Percentiles rank a stretch among this genome's conserved stretches.
Evolutionary conservation across 2,888 invertebrate genomes (phyloP).

Genomic region (Rotaria sp.): DNA sequence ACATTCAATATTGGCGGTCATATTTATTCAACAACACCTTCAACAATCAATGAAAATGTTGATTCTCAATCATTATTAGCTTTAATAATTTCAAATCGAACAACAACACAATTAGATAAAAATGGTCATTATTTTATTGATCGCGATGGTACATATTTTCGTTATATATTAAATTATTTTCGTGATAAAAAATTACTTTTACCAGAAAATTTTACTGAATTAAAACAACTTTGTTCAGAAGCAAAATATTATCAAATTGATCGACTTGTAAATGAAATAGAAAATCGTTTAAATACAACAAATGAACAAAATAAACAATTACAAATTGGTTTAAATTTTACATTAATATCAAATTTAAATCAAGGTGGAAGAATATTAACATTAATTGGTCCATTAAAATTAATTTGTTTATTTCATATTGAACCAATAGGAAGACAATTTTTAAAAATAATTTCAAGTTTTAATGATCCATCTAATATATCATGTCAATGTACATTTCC

Average conservation of each 20-base stretch:
- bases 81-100: background rate
- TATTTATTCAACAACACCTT: background rate
- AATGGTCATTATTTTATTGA: constrained; percentile 84
- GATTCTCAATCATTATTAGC: background rate
- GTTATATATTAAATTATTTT: constrained; percentile 91
- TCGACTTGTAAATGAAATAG: constrained; percentile 52
- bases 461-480: background rate
- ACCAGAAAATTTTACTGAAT: constrained; percentile 75
- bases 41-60: constrained; percentile 13
- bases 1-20: constrained; percentile 5
- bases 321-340: background rate
- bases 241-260: constrained; percentile 81
- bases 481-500: constrained; percentile 25
- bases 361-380: constrained; percentile 2
- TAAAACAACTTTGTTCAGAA: constrained; percentile 79
- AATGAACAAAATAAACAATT: background rate
- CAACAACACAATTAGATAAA: background rate
- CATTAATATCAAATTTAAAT: constrained; percentile 12
- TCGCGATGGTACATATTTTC: constrained; percentile 87
- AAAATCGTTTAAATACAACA: constrained; percentile 12
- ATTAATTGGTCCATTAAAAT: background rate
- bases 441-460: background rate
- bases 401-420: background rate
- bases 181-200: constrained; percentile 78
- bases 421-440: background rate